Evolutionary conservation across 2,113 vertebrate species (phyloP), one percentile per base, ranked within the genome.

Genomic region (Rhodinocichla rosea): DNA sequence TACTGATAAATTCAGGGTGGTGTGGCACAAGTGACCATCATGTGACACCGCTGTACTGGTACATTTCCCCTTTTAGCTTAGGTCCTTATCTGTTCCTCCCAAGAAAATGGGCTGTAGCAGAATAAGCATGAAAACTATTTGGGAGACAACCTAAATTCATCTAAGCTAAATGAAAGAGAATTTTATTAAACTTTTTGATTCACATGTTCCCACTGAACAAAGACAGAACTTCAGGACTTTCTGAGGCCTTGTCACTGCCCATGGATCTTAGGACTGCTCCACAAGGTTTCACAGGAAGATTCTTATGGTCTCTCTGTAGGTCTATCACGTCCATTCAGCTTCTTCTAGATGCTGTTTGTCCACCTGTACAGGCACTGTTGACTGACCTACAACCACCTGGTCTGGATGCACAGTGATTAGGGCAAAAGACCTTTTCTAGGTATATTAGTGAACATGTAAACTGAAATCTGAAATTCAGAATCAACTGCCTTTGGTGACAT

Each of bases 1-100:
- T 55, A 20, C 19, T 3, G 5, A 33, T 65, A 57, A 57, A 5
- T 37, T 76, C 0, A 6, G 5, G 0, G 0, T 80, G 13, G 4
- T 22, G 13, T 68, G 70, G n/a, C 55, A 76, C 32, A 37, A 35
- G 20, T 80, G 50, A 53, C n/a, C 20, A 32, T 59, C 19, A 20
- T 2, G 11, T 52, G 52, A 55, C 39, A 12, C 7, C n/a, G 7
- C 33, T 79, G 26, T n/a, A 30, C 22, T 39, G 53, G 9, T n/a
- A 21, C 23, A 35, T 40, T 7, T 89, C 33, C 17, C 15, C 11
- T 2, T 53, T 88, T 57, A 69, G 30, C 17, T 83, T 15, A 60
- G 10, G 9, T 64, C 6, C 23, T 75, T 33, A 19, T 55, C 35
- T 85, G 40, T 24, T 96, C 11, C 32, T 88, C 4, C 11, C 7